Conservation (phyloP, 2,797 vertebrate genomes). For the Halcyon badia region DNA sequence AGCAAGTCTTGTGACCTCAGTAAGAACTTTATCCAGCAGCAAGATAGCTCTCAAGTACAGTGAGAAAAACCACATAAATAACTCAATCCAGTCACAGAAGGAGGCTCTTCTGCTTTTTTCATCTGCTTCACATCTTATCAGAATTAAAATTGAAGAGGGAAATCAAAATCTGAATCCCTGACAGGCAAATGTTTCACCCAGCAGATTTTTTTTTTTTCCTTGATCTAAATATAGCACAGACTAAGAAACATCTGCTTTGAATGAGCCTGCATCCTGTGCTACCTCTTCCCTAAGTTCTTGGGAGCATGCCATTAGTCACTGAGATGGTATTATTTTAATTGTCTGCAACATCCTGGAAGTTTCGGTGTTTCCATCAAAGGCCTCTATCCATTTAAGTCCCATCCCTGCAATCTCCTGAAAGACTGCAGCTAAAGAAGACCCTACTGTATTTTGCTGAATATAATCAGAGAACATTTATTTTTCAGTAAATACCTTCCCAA, state of each 20-base stretch:
- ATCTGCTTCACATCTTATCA: slow-evolving; percentile 35
- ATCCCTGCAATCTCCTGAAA: neutral
- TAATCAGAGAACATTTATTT: neutral
- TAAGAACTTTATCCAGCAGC: neutral
- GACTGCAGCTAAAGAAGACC: neutral
- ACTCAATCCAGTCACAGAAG: slow-evolving; percentile 1
- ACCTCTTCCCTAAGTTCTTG: slow-evolving; percentile 61
- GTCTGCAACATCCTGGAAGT: slow-evolving; percentile 60
- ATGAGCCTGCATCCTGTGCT: slow-evolving; percentile 45
- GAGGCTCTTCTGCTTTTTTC: neutral
- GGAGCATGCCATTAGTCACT: slow-evolving; percentile 49
- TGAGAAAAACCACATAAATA: neutral
- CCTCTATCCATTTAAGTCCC: neutral
- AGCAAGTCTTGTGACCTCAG: neutral
- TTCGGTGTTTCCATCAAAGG: neutral
- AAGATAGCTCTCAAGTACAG: neutral
- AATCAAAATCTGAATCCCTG: slow-evolving; percentile 35
- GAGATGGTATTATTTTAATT: slow-evolving; percentile 61
- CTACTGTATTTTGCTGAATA: neutral
- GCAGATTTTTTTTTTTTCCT: neutral
- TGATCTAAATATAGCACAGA: slow-evolving; percentile 59
- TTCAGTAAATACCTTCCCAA: neutral
- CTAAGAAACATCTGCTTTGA: slow-evolving; percentile 66
- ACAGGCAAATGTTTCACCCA: slow-evolving; percentile 44
- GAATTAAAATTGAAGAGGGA: slow-evolving; percentile 11